Conservation (phyloP, 2,888 invertebrate genomes). For the Augochlorella aurata region DNA sequence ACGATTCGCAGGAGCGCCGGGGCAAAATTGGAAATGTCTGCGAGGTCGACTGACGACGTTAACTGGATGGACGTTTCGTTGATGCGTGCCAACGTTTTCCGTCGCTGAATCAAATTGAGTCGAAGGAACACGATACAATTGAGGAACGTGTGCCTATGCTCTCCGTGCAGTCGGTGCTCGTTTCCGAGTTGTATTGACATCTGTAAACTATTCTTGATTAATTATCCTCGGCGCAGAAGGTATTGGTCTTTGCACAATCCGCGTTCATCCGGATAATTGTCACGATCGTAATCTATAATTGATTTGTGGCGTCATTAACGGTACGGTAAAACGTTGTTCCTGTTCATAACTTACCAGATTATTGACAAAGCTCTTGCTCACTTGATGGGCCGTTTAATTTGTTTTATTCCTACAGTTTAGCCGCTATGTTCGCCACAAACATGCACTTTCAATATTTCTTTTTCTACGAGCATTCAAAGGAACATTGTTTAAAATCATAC, state of each 20-base stretch:
- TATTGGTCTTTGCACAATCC: neutral
- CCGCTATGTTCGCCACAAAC: too few relatives aligned
- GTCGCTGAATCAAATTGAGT: neutral
- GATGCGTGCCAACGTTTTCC: slow-evolving; percentile 18
- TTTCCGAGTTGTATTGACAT: neutral
- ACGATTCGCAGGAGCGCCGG: neutral
- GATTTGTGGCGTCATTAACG: neutral
- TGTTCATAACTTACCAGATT: neutral
- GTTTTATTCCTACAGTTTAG: neutral
- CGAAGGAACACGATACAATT: slow-evolving; percentile 27
- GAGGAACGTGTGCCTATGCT: slow-evolving; percentile 1
- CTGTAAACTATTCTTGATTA: slow-evolving; percentile 13
- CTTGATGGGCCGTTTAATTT: neutral
- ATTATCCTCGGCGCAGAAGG: slow-evolving; percentile 11
- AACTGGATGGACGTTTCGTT: slow-evolving; percentile 30
- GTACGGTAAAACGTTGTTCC: neutral
- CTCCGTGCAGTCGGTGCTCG: neutral
- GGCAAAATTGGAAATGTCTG: slow-evolving; percentile 22
- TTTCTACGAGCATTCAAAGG: too few relatives aligned
- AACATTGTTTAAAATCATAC: too few relatives aligned
- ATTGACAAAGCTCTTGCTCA: neutral
- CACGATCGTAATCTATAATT: neutral
- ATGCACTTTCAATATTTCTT: too few relatives aligned
- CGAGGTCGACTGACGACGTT: slow-evolving; percentile 26
- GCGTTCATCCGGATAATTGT: neutral